Evolutionary conservation across 2,888 invertebrate species (phyloP).

Genomic region (Amiota mariae): DNA sequence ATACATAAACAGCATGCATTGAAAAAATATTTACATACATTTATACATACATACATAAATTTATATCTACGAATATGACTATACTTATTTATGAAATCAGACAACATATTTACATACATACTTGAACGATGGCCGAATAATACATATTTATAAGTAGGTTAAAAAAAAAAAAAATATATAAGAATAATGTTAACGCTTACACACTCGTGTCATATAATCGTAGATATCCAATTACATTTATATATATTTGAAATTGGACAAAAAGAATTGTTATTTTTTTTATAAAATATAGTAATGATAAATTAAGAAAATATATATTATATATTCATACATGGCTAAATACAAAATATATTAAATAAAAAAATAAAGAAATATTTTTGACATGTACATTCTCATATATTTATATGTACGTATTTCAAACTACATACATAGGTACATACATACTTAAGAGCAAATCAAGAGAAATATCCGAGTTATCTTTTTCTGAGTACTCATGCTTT

Average conservation of each 20-base stretch:
- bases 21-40: conserved; percentile 21
- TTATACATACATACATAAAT: conserved; percentile 50
- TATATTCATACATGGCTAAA: no score
- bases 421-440: conserved; percentile 30
- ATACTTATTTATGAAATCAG: conserved; percentile 34
- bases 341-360: not conserved
- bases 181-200: conserved; percentile 23
- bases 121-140: not conserved
- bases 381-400: conserved; percentile 33
- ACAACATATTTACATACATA: conserved; percentile 30
- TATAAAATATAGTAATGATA: conserved; percentile 30
- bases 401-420: conserved; percentile 26
- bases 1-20: conserved; percentile 42
- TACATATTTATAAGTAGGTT: not conserved
- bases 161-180: not conserved
- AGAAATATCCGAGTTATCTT: no score
- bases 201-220: not conserved
- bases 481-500: no score
- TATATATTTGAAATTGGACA: not conserved
- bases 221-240: no score
- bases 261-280: conserved; percentile 44
- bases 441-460: conserved; percentile 11
- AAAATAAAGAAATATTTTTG: conserved; percentile 46
- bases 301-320: conserved; percentile 1
- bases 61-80: conserved; percentile 32